Percentiles rank a stretch among this genome's conserved stretches.
Conservation (phyloP, 2,888 invertebrate species). For the Drosophila kuntzei region DNA sequence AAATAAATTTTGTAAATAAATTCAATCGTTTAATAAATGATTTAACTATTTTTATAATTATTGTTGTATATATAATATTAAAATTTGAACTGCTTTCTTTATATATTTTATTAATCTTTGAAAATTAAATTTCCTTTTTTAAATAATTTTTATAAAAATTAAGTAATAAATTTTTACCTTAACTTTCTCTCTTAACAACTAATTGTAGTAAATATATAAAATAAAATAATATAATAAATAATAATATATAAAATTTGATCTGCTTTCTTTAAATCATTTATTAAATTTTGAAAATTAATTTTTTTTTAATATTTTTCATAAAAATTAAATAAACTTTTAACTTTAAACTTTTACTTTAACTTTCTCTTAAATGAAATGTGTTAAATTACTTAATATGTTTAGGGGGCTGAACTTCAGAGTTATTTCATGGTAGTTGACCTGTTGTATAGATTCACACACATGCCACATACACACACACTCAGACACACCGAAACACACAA, state of each 20-base stretch:
- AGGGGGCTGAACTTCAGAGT: conserved; percentile 4
- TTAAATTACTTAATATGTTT: not conserved
- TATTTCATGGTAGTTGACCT: conserved; percentile 22
- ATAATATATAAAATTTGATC: too few species aligned
- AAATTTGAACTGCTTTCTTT: too few species aligned
- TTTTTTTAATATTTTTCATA: not conserved
- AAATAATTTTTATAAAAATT: not conserved
- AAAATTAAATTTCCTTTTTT: too few species aligned
- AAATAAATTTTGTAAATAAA: not conserved
- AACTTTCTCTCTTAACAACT: too few species aligned
- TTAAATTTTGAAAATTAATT: too few species aligned
- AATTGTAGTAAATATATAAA: too few species aligned
- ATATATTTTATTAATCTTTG: too few species aligned
- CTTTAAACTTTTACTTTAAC: too few species aligned
- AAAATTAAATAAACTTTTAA: not conserved
- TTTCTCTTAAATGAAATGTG: not conserved
- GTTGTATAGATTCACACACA: conserved; percentile 32
- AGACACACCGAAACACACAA: conserved; percentile 24
- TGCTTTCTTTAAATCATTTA: too few species aligned
- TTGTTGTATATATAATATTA: too few species aligned
- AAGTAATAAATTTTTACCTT: not conserved
- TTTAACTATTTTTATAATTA: not conserved
- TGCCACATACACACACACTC: conserved; percentile 11
- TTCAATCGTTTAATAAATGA: not conserved
- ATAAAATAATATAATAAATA: too few species aligned